Percentiles rank a stretch among this genome's conserved stretches.
phyloP scores from a whole-genome alignment of 2,113 vertebrate species.

The Aldabrachelys gigantea region DNA sequence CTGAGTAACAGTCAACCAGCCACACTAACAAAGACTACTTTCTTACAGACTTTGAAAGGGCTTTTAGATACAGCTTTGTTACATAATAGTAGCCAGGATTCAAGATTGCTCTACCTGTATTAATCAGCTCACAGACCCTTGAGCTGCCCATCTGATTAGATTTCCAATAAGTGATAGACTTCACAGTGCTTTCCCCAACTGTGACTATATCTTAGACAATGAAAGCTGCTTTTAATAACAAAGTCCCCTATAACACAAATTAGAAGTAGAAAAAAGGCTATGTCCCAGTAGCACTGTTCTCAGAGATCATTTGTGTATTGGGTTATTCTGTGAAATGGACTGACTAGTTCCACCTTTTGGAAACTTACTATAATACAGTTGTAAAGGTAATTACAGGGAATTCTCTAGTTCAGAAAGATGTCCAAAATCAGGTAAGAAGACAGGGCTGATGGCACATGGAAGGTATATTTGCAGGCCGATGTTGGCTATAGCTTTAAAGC shows the following conservation, averaged over 20 bases:
- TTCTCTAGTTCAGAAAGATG: background rate
- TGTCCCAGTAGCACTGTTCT: constrained; percentile 7
- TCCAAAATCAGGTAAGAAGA: background rate
- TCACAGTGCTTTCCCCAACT: background rate
- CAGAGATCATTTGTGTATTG: constrained; percentile 58
- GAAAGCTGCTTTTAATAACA: background rate
- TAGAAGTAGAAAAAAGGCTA: background rate
- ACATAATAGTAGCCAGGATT: constrained; percentile 55
- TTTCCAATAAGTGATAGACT: constrained; percentile 36
- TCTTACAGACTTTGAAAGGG: constrained; percentile 72
- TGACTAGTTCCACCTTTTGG: constrained; percentile 66
- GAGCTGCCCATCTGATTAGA: background rate
- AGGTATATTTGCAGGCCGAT: background rate
- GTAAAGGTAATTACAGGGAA: background rate
- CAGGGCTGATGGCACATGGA: background rate
- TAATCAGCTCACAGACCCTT: background rate
- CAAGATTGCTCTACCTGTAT: constrained; percentile 53
- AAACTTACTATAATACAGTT: constrained; percentile 51
- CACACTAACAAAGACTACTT: constrained; percentile 75
- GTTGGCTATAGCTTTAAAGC: fast-evolving
- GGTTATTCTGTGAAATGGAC: constrained; percentile 59
- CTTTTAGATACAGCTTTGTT: constrained; percentile 70
- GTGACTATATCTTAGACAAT: background rate
- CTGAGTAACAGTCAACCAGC: constrained; percentile 57
- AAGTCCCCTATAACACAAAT: constrained; percentile 11